Evolutionary conservation across 2,113 vertebrate genomes (phyloP), one percentile per base, ranked within the genome.

Genomic region (Gobio gobio): DNA sequence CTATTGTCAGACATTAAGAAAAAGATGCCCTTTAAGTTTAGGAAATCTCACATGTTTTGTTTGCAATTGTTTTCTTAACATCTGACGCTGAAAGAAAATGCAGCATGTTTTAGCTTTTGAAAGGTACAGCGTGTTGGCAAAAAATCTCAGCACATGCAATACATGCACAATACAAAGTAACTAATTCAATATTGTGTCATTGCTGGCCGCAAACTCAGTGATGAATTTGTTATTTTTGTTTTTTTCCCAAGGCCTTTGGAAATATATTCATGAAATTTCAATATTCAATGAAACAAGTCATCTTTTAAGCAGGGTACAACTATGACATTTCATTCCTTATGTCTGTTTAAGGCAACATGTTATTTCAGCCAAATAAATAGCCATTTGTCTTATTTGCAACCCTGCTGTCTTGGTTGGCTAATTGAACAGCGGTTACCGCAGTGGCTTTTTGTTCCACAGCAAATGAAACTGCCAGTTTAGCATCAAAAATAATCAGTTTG

Each of bases 241-340:
- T 61, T 61, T 49, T 47, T 73, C 1, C 10, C 90, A 43, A 56
- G 78, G 87, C 87, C 88, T 89, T 73, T 88, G 90, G 91, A 94
- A 95, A 95, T 94, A 93, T 95, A 95, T 95, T 94, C 93, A 95
- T 95, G 93, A 94, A 94, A 94, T 95, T 93, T 93, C 94, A 94
- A 94, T 94, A 93, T 95, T 92, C 93, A 88, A 93, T 89, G 89
- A 93, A 94, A 92, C 87, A 92, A 93, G 93, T 90, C 90, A 94
- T 95, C 92, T 94, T 95, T 95, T 94, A 93, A 94, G 82, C 92
- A 92, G 87, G 91, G 91, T 91, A 90, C 89, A 89, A 93, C 89
- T 74, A 86, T 93, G 94, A 94, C 94, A 93, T 89, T 78, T 91
- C 88, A 93, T 95, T 94, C 89, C 89, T 94, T 93, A 93, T 92